Conservation (phyloP, 2,113 vertebrate species). For the Gopherus evgoodei region DNA sequence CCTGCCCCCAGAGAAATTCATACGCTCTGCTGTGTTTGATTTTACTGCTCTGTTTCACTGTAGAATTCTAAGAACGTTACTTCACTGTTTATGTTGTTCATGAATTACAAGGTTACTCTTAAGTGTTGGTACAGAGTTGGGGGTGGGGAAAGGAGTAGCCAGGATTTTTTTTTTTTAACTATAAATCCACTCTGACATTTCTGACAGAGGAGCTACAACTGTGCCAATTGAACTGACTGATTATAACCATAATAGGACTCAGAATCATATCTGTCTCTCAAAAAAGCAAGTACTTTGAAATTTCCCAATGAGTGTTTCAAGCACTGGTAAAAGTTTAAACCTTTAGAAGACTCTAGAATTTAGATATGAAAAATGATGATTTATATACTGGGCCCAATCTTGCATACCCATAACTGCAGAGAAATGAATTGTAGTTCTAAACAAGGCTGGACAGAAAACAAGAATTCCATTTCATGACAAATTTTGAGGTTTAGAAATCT, state of each 20-base stretch:
- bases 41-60: not conserved
- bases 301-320: not conserved
- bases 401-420: not conserved
- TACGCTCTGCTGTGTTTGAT: not conserved
- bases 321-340: not conserved
- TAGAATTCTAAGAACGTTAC: not conserved
- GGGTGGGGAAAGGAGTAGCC: not conserved
- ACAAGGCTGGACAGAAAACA: not conserved
- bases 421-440: not conserved
- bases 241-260: not conserved
- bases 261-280: not conserved
- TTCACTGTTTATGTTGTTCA: not conserved
- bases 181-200: not conserved
- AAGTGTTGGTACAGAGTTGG: slow-evolving; percentile 15
- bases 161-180: not conserved
- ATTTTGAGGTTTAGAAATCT: not conserved
- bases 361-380: not conserved
- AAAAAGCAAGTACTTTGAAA: slow-evolving; percentile 32
- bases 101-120: slow-evolving; percentile 1
- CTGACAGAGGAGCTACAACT: not conserved
- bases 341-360: not conserved
- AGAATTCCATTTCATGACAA: not conserved
- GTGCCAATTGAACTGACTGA: slow-evolving; percentile 11
- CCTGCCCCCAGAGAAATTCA: not conserved
- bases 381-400: not conserved